Base-by-base conservation (phyloP, 1,140 invertebrate species). In the Sipha flava region DNA sequence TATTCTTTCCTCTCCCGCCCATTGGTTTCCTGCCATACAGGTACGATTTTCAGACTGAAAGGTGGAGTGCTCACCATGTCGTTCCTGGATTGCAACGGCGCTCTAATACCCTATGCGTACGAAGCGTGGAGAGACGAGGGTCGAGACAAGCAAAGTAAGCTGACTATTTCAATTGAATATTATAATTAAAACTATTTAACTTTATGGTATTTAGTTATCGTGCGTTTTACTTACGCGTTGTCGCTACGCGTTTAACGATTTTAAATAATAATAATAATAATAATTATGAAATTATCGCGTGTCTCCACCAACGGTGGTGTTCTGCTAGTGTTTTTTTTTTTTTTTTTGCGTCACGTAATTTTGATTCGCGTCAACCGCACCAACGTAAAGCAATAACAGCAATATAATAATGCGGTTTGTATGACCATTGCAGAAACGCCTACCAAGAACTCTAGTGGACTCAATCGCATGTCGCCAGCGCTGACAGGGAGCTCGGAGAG, bases 21-120 rank as follows among this genome's bases (percentile, higher is more conserved):
- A 21, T 23, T 3, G 26, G 0, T 23, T 40, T 0, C 37, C 62
- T 21, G 70, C 40, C 49, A 84, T 85, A 26, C 85, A 93, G 96
- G 96, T 82, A 95, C 95, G 82, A 92, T 98, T 85, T 97, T 97
- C 88, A 91, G 96, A 86, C 87, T 98, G 86, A 97, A 96, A 88
- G 96, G 96, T 82, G 91, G 93, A 84, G 96, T 98, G 85, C 87
- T 97, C 83, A 92, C 92, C 77, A 95, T 98, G 90, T 95, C 94
- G 70, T 98, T 98, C 88, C 88, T 99, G 85, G 96, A 99, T 86
- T 95, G 93, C 85, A 95, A 93, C 85, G 95, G 95, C 84, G 90
- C 92, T 84, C 88, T 95, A 80, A 92, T 96, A 84, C 92, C 93
- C 80, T 92, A 92, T 84, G 91, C 91, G 43, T 94, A 89, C 85